These are phyloP conservation scores for Ooceraea biroi DNA, from an alignment of 1,140 invertebrate species.

Conservation along the genomic window DNA sequence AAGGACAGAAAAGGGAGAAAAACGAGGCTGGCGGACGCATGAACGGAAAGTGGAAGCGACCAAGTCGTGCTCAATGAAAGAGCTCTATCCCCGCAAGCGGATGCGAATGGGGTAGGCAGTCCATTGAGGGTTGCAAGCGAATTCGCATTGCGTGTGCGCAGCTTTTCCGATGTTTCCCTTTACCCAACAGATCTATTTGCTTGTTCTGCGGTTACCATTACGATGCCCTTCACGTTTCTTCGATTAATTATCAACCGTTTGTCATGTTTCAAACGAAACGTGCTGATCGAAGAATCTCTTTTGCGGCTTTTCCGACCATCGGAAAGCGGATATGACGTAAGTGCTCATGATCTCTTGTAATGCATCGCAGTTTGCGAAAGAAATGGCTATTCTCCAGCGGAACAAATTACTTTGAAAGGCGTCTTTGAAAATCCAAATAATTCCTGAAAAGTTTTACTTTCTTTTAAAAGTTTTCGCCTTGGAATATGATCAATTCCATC, in stretches of 20 bases:
- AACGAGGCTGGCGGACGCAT: conserved; percentile 47
- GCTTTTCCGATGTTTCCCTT: conserved; percentile 67
- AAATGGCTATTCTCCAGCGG: not conserved
- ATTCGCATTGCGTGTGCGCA: conserved; percentile 76
- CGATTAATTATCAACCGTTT: conserved; percentile 62
- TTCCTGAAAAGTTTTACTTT: not conserved
- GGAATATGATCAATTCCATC: not conserved
- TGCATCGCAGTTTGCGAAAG: not conserved
- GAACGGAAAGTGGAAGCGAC: conserved; percentile 75
- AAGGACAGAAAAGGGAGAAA: conserved; percentile 10
- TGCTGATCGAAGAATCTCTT: conserved; percentile 5
- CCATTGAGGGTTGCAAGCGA: conserved; percentile 73
- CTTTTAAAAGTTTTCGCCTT: not conserved
- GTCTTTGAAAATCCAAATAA: no score
- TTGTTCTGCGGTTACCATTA: conserved; percentile 36
- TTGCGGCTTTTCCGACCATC: not conserved
- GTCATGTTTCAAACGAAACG: conserved; percentile 18
- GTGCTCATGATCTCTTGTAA: conserved; percentile 10
- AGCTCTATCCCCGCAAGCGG: conserved; percentile 72
- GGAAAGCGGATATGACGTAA: conserved; percentile 63
- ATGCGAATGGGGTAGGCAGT: conserved; percentile 74
- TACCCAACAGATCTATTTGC: conserved; percentile 63
- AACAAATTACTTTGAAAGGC: not conserved
- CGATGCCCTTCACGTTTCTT: conserved; percentile 49
- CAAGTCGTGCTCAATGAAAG: conserved; percentile 76